Percentiles rank a stretch among this genome's conserved stretches.
These are phyloP conservation scores for Lamellibrachia luymesi DNA, from an alignment of 1,140 invertebrate genomes.

Conservation along the genomic window DNA sequence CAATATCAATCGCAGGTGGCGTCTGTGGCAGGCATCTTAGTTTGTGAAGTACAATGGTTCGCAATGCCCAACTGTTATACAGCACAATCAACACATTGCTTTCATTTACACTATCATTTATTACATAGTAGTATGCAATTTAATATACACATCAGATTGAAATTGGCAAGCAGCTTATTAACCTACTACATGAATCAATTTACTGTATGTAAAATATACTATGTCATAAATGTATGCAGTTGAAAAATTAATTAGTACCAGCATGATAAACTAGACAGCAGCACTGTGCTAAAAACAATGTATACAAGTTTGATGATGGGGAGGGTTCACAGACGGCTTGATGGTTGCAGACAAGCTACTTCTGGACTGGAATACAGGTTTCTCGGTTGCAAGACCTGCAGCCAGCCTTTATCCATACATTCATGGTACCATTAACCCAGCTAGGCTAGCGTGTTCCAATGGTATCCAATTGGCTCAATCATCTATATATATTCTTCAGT, in stretches of 20 bases:
- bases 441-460: background rate
- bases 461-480: background rate
- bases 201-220: background rate
- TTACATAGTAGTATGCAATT: background rate
- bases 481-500: background rate
- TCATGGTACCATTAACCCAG: background rate
- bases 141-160: background rate
- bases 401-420: too few species aligned
- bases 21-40: too few species aligned
- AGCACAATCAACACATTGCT: background rate
- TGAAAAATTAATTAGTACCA: background rate
- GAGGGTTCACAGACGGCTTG: background rate
- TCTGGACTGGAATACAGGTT: background rate
- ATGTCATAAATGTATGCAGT: background rate
- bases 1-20: too few species aligned
- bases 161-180: background rate
- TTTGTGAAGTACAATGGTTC: too few species aligned
- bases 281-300: background rate
- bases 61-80: background rate
- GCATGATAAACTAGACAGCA: background rate
- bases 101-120: conserved; percentile 1
- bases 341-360: background rate
- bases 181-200: background rate
- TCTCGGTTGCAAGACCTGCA: too few species aligned
- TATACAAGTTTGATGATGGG: background rate